Evolutionary conservation across 2,888 invertebrate species (phyloP).

Genomic region (Aplocera efformata): DNA sequence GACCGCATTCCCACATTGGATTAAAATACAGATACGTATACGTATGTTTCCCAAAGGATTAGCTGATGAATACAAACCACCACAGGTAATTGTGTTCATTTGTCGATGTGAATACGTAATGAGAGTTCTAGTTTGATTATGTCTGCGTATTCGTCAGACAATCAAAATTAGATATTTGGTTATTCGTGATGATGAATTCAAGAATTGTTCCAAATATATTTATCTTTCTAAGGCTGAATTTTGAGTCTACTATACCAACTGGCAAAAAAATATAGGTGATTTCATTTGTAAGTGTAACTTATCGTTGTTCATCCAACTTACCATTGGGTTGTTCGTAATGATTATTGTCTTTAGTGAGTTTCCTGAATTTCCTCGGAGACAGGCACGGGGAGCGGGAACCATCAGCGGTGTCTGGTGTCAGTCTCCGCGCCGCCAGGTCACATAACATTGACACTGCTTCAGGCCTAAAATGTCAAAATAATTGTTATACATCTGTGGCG

Average conservation of each 20-base stretch:
- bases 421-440: conserved; percentile 88
- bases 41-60: conserved; percentile 34
- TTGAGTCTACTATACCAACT: no score
- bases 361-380: conserved; percentile 82
- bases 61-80: conserved; percentile 33
- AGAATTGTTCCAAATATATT: no score
- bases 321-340: conserved; percentile 74
- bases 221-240: no score
- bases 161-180: not conserved
- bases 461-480: conserved; percentile 72
- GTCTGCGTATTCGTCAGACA: conserved; percentile 9
- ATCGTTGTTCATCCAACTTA: conserved; percentile 34
- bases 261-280: no score
- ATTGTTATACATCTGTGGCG: not conserved
- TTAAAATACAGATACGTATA: conserved; percentile 12
- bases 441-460: conserved; percentile 93
- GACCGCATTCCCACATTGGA: conserved; percentile 14
- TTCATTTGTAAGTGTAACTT: conserved; percentile 4
- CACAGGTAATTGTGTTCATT: conserved; percentile 31
- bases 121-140: conserved; percentile 10
- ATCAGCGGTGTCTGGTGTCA: conserved; percentile 81
- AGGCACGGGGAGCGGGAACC: conserved; percentile 81
- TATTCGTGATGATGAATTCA: no score
- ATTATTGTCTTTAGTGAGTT: conserved; percentile 78
- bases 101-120: conserved; percentile 31